Evolutionary conservation across 2,113 vertebrate species (phyloP).

Genomic region (Lepus timidus): DNA sequence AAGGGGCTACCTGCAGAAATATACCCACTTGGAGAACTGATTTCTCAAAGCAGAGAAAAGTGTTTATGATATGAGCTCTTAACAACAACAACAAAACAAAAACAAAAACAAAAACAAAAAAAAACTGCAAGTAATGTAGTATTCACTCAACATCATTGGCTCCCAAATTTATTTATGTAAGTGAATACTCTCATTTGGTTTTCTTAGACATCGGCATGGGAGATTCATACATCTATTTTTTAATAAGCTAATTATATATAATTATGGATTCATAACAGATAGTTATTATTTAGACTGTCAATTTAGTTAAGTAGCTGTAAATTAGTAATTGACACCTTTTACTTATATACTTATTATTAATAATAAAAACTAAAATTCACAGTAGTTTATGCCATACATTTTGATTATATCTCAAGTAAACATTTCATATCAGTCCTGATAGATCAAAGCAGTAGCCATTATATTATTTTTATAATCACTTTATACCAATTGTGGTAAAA

Average conservation of each 20-base stretch:
- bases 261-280: slow-evolving; percentile 69
- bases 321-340: slow-evolving; percentile 67
- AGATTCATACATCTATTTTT: slow-evolving; percentile 52
- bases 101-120: too few relatives aligned
- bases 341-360: slow-evolving; percentile 61
- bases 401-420: slow-evolving; percentile 39
- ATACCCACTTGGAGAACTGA: background rate
- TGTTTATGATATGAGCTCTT: slow-evolving; percentile 16
- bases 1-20: background rate
- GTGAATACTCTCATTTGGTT: slow-evolving; percentile 66
- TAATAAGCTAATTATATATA: slow-evolving; percentile 70
- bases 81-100: background rate
- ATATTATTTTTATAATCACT: slow-evolving; percentile 19
- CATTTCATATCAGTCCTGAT: background rate
- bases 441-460: background rate
- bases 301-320: slow-evolving; percentile 68
- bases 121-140: background rate
- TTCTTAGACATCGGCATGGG: slow-evolving; percentile 64
- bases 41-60: slow-evolving; percentile 14
- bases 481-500: background rate
- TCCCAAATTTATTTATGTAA: slow-evolving; percentile 35
- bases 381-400: background rate
- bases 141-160: background rate
- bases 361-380: slow-evolving; percentile 48
- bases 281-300: slow-evolving; percentile 67